These are phyloP conservation scores for Melinaea menophilus DNA, from an alignment of 2,888 invertebrate genomes.

Conservation along the genomic window DNA sequence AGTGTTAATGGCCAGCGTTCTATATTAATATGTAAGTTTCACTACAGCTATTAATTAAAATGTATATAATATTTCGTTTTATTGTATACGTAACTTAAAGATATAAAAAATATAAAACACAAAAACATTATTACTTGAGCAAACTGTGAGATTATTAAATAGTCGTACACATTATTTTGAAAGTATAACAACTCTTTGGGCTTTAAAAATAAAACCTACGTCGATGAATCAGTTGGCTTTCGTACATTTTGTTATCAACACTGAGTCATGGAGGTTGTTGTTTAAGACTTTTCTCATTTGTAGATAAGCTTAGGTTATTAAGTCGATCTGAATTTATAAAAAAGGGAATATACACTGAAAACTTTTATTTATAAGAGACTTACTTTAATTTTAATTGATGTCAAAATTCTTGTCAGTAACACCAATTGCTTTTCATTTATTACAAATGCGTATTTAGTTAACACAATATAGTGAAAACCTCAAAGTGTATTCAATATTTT, in stretches of 20 bases:
- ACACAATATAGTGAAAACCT: no score
- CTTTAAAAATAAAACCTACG: background rate
- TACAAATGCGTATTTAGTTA: no score
- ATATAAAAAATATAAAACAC: background rate
- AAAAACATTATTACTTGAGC: background rate
- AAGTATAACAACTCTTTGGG: background rate
- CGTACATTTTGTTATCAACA: slow-evolving; percentile 3
- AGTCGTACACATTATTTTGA: background rate
- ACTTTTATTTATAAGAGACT: no score
- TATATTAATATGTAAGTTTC: no score
- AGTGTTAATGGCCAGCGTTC: background rate
- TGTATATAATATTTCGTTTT: background rate
- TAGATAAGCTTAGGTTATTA: no score
- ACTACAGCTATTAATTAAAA: no score
- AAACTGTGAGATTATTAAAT: background rate
- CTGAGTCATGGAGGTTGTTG: slow-evolving; percentile 23
- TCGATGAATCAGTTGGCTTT: background rate
- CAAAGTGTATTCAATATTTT: background rate
- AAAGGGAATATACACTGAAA: no score
- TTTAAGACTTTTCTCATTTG: slow-evolving; percentile 44
- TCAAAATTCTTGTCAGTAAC: no score
- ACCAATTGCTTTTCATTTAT: no score
- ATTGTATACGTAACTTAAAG: background rate
- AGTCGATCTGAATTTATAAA: no score
- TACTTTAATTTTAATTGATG: no score